Conservation (phyloP, 2,113 vertebrate species). For the Mus musculus region GRCm39 chr16:54918001-54918500, state of each 20-base stretch:
- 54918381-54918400: slow-evolving; percentile 61
- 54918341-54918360: slow-evolving; percentile 63
- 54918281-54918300: slow-evolving; percentile 59
- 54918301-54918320: slow-evolving; percentile 32
- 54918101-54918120: slow-evolving; percentile 79
- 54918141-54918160: slow-evolving; percentile 81
- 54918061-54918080: slow-evolving; percentile 73
- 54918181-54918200: slow-evolving; percentile 73
- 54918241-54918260: slow-evolving; percentile 52
- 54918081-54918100: slow-evolving; percentile 31
- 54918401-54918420: slow-evolving; percentile 39
- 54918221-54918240: slow-evolving; percentile 53
- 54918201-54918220: slow-evolving; percentile 75
- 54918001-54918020: neutral
- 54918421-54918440: slow-evolving; percentile 51
- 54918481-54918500: neutral
- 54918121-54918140: slow-evolving; percentile 84
- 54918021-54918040: slow-evolving; percentile 11
- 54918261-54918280: slow-evolving; percentile 64
- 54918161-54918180: slow-evolving; percentile 67
- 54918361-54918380: slow-evolving; percentile 46
- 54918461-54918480: slow-evolving; percentile 42
- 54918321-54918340: slow-evolving; percentile 40
- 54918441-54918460: slow-evolving; percentile 18
- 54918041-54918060: slow-evolving; percentile 66